Conservation (phyloP, 2,113 vertebrate species). For the Butastur rufipennis region DNA sequence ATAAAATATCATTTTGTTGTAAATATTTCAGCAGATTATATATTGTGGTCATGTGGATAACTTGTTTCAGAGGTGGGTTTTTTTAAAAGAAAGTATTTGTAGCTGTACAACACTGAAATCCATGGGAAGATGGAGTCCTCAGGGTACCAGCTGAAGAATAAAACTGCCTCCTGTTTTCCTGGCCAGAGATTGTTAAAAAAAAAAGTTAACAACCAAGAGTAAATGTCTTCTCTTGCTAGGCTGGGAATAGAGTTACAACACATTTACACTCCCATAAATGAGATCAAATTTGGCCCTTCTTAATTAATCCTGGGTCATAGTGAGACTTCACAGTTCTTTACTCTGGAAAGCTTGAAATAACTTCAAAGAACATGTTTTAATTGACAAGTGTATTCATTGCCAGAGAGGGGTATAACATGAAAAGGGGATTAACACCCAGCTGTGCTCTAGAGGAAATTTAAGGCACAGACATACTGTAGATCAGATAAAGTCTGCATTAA, state of each 20-base stretch:
- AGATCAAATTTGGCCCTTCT: conserved; percentile 25
- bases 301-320: conserved; percentile 34
- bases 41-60: not conserved
- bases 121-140: not conserved
- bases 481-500: not conserved
- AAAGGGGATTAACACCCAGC: conserved; percentile 50
- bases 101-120: not conserved
- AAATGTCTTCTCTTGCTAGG: not conserved
- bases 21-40: not conserved
- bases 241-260: not conserved
- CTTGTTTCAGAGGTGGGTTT: not conserved
- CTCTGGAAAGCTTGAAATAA: conserved; percentile 27
- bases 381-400: conserved; percentile 36
- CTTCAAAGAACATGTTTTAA: conserved; percentile 54
- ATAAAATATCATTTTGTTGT: not conserved
- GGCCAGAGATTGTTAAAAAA: not conserved
- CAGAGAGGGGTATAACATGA: conserved; percentile 10
- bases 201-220: not conserved
- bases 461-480: not conserved
- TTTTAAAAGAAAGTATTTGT: not conserved
- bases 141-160: not conserved
- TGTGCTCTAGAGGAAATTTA: conserved; percentile 19
- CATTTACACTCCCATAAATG: conserved; percentile 2
- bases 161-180: not conserved
- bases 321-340: conserved; percentile 19